phyloP scores from a whole-genome alignment of 2,888 invertebrate species.

The Gymnocheta viridis region DNA sequence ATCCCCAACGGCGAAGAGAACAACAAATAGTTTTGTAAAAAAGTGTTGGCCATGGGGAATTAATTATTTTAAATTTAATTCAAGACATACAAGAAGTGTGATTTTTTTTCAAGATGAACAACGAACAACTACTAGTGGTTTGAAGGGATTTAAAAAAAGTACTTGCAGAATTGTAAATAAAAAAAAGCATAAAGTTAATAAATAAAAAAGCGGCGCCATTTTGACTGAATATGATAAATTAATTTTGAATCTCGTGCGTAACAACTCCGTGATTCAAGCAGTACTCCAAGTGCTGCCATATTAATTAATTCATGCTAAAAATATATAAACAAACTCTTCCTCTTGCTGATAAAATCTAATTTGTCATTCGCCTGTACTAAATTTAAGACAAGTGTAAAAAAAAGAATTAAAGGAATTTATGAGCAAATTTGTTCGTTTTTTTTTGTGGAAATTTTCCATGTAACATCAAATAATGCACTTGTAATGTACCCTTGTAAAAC shows the following conservation, averaged over 20 bases:
- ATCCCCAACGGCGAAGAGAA: background rate
- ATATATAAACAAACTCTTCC: background rate
- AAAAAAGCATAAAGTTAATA: no score
- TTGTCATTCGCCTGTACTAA: background rate
- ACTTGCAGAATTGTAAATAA: no score
- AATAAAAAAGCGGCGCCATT: constrained; percentile 17
- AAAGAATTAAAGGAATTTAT: constrained; percentile 16
- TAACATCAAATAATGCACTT: constrained; percentile 56
- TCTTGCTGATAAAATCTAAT: background rate
- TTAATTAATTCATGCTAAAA: background rate
- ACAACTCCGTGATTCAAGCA: background rate
- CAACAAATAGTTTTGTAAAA: constrained; percentile 29
- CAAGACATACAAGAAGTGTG: constrained; percentile 9
- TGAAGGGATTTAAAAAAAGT: no score
- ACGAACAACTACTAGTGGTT: no score
- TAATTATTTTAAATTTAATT: constrained; percentile 69
- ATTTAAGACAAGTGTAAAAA: background rate
- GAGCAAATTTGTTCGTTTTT: background rate
- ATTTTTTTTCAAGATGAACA: background rate
- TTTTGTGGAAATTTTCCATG: constrained; percentile 10
- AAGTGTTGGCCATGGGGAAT: constrained; percentile 71
- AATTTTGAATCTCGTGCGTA: background rate
- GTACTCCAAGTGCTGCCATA: background rate
- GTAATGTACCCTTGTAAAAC: constrained; percentile 65
- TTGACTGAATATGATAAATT: background rate